phyloP scores from a whole-genome alignment of 1,140 invertebrate genomes.

The Mizuhopecten yessoensis region DNA sequence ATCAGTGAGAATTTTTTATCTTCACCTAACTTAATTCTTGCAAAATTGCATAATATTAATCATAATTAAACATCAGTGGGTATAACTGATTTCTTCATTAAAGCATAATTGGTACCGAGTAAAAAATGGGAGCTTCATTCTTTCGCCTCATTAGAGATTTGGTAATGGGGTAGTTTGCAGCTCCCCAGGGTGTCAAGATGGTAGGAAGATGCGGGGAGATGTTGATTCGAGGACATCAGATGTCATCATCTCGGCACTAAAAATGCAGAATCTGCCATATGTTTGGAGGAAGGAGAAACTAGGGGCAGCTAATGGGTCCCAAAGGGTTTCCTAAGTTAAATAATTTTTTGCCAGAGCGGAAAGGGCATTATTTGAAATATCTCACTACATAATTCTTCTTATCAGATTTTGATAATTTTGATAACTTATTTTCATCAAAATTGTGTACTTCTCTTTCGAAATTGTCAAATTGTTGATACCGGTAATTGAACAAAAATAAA shows the following conservation, averaged over 20 bases:
- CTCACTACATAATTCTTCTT: background rate
- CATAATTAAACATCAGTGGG: background rate
- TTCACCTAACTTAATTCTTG: slow-evolving; percentile 19
- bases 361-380: background rate
- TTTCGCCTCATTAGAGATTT: slow-evolving; percentile 23
- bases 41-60: slow-evolving; percentile 35
- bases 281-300: background rate
- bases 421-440: no score
- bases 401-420: background rate
- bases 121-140: slow-evolving; percentile 38
- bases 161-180: slow-evolving; percentile 32
- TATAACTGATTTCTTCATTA: slow-evolving; percentile 40
- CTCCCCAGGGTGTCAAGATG: background rate
- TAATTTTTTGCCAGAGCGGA: background rate
- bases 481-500: background rate
- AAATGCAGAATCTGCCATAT: slow-evolving; percentile 21
- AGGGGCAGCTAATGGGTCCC: slow-evolving; percentile 1
- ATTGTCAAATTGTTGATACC: background rate
- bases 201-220: background rate
- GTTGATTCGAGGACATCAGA: background rate
- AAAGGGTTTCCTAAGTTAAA: background rate
- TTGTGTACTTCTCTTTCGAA: no score
- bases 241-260: slow-evolving; percentile 19
- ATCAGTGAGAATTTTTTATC: slow-evolving; percentile 35
- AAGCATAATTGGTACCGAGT: slow-evolving; percentile 10